Percentiles rank a stretch among this genome's conserved stretches.
These are phyloP conservation scores for Anthoptus insignis DNA, from an alignment of 2,888 invertebrate genomes.

Conservation along the genomic window DNA sequence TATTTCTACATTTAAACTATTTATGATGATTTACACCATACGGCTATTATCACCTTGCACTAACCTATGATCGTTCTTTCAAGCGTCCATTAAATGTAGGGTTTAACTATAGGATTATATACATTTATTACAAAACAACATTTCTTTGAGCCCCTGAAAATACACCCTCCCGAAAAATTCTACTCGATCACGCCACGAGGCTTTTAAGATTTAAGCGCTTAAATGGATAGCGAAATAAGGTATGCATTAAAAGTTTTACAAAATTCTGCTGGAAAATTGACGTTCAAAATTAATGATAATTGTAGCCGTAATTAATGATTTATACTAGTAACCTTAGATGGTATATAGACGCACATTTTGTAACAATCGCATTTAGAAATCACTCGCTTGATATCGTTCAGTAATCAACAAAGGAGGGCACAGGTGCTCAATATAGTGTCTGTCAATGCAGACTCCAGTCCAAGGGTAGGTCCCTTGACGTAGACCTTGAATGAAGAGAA, in stretches of 20 bases:
- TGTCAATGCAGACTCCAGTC: constrained; percentile 87
- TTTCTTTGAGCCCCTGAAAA: constrained; percentile 67
- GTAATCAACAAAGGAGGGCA: constrained; percentile 66
- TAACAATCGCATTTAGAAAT: constrained; percentile 16
- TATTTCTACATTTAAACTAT: constrained; percentile 22
- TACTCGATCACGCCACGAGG: constrained; percentile 21
- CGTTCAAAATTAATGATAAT: background rate
- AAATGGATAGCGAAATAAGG: constrained; percentile 22
- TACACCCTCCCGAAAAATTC: constrained; percentile 45
- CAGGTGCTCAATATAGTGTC: constrained; percentile 79
- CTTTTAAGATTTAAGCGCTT: constrained; percentile 30
- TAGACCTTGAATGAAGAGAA: constrained; percentile 75
- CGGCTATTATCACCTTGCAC: constrained; percentile 83
- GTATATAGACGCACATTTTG: constrained; percentile 3
- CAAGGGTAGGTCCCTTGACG: constrained; percentile 76
- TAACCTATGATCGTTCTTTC: constrained; percentile 77
- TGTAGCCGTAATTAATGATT: background rate
- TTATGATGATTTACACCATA: constrained; percentile 41
- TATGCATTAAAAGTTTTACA: constrained; percentile 14
- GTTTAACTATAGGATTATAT: constrained; percentile 64
- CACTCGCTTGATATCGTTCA: constrained; percentile 46
- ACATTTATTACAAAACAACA: constrained; percentile 77
- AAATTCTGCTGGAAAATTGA: constrained; percentile 6
- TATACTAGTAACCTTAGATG: constrained; percentile 2
- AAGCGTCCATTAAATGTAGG: constrained; percentile 67